Base-by-base conservation (phyloP, 2,113 vertebrate genomes). In the Romanogobio albipinnatus region DNA sequence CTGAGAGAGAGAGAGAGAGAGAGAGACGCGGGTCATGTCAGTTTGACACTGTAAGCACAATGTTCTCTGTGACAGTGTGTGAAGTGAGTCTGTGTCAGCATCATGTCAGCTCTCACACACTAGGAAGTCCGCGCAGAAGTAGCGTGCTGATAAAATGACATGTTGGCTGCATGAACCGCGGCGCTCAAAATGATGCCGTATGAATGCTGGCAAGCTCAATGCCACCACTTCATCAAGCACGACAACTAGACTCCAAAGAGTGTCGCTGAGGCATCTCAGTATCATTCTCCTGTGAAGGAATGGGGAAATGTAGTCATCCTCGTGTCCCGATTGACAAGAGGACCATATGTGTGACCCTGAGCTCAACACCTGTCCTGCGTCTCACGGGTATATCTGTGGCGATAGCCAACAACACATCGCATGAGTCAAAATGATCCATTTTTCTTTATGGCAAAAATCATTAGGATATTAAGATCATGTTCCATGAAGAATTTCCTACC, bases 1-100 rank as follows among this genome's bases (percentile, higher is more conserved):
- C 74, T 49, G 53, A 68, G 86, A 81, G 59, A 82, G 83, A 53
- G 49, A 68, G 86, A 82, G 64, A 82, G 82, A 47, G 64, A 82
- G 45, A 86, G 85, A 79, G 3, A 66, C 8, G 15, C 61, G 14
- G 78, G 78, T 81, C 78, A 33, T 68, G 78, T 81, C 62, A 81
- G 79, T 81, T 81, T 81, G 79, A 81, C 79, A 81, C 45, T 68
- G 62, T 68, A 81, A 81, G 79, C 79, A n/a, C n/a, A 49, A 66
- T 53, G 51, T 36, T 51, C 24, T 29, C 45, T 9, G 26, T 68
- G 45, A 81, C 79, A 81, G 79, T 51, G 62, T 81, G 45, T 68
- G 79, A 68, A 81, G 79, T 68, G 79, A 81, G 79, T 81, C 8
- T 1, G 77, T 47, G 39, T 66, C 59, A 17, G 22, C 36, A 61